These are phyloP conservation scores for Prinia subflava DNA, from an alignment of 2,113 vertebrate genomes.

Conservation along the genomic window DNA sequence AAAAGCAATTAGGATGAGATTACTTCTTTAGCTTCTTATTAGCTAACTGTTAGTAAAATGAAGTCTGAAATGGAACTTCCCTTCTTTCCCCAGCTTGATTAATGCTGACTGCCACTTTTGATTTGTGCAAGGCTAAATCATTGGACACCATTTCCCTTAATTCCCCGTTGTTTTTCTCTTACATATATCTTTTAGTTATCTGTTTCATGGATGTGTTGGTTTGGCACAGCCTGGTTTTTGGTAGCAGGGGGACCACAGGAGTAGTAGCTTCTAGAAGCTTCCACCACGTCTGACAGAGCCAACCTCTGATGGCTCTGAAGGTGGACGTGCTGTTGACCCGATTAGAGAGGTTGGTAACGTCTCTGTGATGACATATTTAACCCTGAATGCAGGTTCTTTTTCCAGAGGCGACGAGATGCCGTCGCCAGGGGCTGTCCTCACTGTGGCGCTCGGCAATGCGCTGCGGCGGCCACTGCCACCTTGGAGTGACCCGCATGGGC, in stretches of 20 bases:
- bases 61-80: background rate
- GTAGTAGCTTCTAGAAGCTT: background rate
- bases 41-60: background rate
- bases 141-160: background rate
- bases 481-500: no score
- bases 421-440: rapidly evolving
- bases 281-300: background rate
- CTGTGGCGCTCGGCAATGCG: rapidly evolving
- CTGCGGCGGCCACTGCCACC: rapidly evolving
- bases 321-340: background rate
- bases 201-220: background rate
- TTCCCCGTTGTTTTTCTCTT: background rate
- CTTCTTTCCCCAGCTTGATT: rapidly evolving
- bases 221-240: background rate
- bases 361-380: background rate
- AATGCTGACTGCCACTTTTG: background rate
- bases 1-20: background rate
- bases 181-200: background rate
- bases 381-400: rapidly evolving
- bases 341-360: rapidly evolving
- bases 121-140: background rate
- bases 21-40: background rate
- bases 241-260: rapidly evolving
- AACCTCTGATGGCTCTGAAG: background rate
- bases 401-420: rapidly evolving